A percentile compares a stretch with the other conserved stretches of the same genome.
Evolutionary conservation across 2,113 vertebrate species (phyloP).

Genomic region (Eptesicus fuscus): DNA sequence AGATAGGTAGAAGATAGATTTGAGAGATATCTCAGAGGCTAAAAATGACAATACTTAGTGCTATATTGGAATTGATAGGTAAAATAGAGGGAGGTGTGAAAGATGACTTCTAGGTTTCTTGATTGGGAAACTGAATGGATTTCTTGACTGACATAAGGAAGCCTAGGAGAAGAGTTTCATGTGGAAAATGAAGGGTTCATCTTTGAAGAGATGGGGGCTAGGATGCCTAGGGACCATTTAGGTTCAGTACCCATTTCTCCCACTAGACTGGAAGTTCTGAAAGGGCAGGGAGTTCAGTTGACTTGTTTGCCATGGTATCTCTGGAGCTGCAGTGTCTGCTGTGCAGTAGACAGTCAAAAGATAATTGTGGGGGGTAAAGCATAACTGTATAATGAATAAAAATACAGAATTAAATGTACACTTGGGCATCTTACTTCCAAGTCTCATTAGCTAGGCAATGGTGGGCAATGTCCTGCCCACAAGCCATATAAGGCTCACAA

Average conservation of each 20-base stretch:
- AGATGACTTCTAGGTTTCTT: not conserved
- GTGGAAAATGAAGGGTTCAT: not conserved
- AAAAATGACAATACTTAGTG: not conserved
- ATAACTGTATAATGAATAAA: not conserved
- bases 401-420: slow-evolving; percentile 10
- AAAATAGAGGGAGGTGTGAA: not conserved
- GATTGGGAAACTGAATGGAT: not conserved
- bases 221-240: not conserved
- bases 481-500: no score
- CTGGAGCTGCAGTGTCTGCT: not conserved
- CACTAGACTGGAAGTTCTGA: not conserved
- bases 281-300: not conserved
- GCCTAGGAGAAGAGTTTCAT: not conserved
- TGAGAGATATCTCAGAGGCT: not conserved
- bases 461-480: no score
- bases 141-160: not conserved
- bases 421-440: not conserved
- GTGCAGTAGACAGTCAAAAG: not conserved
- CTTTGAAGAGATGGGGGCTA: not conserved
- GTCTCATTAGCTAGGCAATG: not conserved
- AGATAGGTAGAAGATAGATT: not conserved
- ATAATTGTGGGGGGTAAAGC: not conserved
- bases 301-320: not conserved
- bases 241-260: not conserved
- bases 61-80: not conserved